Evolutionary conservation across 2,888 invertebrate genomes (phyloP).

Genomic region (Heteromurus nitidus): DNA sequence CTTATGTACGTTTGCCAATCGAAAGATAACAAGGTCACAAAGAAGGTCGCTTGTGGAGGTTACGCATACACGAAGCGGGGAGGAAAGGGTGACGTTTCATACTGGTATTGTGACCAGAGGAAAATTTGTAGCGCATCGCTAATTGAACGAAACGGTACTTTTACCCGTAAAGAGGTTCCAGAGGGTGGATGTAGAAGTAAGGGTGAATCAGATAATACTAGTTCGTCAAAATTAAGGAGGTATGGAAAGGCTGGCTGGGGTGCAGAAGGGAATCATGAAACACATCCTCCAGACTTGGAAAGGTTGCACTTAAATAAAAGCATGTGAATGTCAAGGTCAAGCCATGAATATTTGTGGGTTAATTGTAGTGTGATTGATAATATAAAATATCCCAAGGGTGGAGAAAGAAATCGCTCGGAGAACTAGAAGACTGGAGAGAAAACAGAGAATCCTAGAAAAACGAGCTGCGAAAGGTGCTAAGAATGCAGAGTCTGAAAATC

Average conservation of each 20-base stretch:
- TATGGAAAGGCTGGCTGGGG: conserved; percentile 31
- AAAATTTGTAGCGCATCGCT: conserved; percentile 50
- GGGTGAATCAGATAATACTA: not conserved
- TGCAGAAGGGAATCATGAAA: conserved; percentile 26
- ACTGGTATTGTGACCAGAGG: conserved; percentile 57
- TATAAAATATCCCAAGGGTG: not conserved
- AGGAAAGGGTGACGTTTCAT: conserved; percentile 16
- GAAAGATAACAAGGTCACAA: conserved; percentile 32
- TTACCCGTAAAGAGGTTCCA: not conserved
- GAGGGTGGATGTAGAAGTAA: not conserved
- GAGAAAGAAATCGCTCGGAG: conserved; percentile 36
- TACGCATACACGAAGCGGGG: conserved; percentile 48
- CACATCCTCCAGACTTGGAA: conserved; percentile 37
- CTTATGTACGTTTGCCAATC: conserved; percentile 45
- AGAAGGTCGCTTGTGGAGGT: conserved; percentile 36
- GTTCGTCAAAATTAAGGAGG: not conserved
- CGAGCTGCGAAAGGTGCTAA: not conserved
- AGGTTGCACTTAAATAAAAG: conserved; percentile 27
- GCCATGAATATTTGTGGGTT: no score
- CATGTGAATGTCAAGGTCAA: no score
- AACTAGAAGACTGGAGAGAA: conserved; percentile 29
- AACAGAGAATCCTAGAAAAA: conserved; percentile 4
- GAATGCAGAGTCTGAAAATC: not conserved
- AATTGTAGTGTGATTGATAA: not conserved
- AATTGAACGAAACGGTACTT: conserved; percentile 28